Evolutionary conservation across 2,888 invertebrate species (phyloP), one percentile per base, ranked within the genome.

Genomic region (Eupithecia exiguata): DNA sequence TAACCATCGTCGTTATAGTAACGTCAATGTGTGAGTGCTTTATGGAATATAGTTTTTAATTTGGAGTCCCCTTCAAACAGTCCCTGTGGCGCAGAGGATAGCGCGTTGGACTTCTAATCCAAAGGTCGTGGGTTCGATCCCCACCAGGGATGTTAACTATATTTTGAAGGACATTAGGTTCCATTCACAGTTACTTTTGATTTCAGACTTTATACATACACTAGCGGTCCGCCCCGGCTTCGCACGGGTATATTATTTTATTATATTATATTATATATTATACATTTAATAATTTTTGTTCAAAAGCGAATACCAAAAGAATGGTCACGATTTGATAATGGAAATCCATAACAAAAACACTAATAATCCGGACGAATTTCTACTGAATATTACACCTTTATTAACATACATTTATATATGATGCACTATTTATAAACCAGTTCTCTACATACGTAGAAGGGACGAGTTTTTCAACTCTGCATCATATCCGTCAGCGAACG

Each of bases 41-140:
- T 70, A 58, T 61, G 30, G 40, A 49, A 70, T 35, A 36, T 36
- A 49, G 65, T 38, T 36, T 53, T 78, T 69, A 86, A 89, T 91
- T 92, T 90, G 87, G 79, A 18, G 21, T 0, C 0, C 0, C 0
- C 12, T 5, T 1, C 12, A 75, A 36, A 82, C 74, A 72, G 96
- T 96, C 96, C 96, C 96, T 96, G 96, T 96, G 96, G 96, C 96
- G 96, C 96, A 96, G 96, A 96, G 97, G 96, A 96, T 96, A 96
- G 96, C 96, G 96, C 96, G 96, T 96, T 96, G 96, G 96, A 97
- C 97, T 97, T 96, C 96, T 96, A 96, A 97, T 96, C 96, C 96
- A 96, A 96, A 96, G 96, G 96, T 96, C 97, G 96, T 96, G 96
- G 96, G 96, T 96, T 96, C 96, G 96, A 96, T 96, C 96, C 96